Evolutionary conservation across 2,888 invertebrate species (phyloP).

Genomic region (Lasioglossum zephyrum): DNA sequence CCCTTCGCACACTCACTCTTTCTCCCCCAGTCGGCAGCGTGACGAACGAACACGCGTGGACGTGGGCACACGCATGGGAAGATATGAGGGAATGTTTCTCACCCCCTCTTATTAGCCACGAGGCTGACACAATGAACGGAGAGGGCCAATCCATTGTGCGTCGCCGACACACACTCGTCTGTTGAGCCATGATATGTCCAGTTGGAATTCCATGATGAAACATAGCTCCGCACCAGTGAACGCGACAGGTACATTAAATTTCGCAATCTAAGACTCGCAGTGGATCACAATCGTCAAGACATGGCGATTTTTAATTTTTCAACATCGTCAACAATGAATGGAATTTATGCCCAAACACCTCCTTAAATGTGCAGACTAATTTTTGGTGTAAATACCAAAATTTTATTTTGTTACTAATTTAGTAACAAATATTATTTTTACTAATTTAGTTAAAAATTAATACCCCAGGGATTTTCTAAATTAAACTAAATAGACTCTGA

Average conservation of each 20-base stretch:
- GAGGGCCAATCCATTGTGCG: constrained; percentile 27
- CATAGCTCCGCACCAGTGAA: not conserved
- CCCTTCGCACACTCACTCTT: not conserved
- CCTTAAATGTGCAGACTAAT: too few relatives aligned
- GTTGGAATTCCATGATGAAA: constrained; percentile 50
- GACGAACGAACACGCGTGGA: constrained; percentile 15
- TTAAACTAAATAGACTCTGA: not conserved
- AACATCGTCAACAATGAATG: too few relatives aligned
- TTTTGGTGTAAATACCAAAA: too few relatives aligned
- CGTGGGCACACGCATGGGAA: constrained; percentile 14
- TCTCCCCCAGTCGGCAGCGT: constrained; percentile 1
- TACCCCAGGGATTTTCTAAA: not conserved
- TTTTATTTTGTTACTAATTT: too few relatives aligned
- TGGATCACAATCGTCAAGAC: too few relatives aligned
- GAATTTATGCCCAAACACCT: too few relatives aligned
- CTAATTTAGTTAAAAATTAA: too few relatives aligned
- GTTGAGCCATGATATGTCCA: constrained; percentile 33
- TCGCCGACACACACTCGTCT: not conserved
- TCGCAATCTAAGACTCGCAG: not conserved
- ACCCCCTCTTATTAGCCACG: constrained; percentile 33
- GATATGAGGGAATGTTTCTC: not conserved
- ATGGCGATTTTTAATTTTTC: too few relatives aligned
- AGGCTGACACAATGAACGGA: not conserved
- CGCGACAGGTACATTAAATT: constrained; percentile 46
- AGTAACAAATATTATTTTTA: too few relatives aligned